Evolutionary conservation across 2,888 invertebrate species (phyloP).

Genomic region (Clusia tigrina): DNA sequence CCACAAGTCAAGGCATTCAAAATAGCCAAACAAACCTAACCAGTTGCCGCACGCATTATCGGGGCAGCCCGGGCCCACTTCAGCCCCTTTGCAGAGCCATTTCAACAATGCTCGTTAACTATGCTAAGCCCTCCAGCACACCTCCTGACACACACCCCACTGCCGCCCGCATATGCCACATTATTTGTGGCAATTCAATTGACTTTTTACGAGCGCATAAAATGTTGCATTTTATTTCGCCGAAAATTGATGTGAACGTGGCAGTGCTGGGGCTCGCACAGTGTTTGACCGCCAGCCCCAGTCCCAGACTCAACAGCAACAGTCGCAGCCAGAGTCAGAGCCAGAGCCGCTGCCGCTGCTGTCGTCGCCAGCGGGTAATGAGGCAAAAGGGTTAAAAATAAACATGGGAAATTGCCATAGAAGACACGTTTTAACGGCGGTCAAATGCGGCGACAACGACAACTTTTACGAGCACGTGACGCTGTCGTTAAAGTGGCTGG

Average conservation of each 20-base stretch:
- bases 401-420: neutral
- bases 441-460: neutral
- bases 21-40: slow-evolving; percentile 14
- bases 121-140: neutral
- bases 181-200: slow-evolving; percentile 50
- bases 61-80: neutral
- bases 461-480: slow-evolving; percentile 7
- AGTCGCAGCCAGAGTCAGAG: too few relatives aligned
- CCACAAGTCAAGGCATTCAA: slow-evolving; percentile 10
- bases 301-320: too few relatives aligned
- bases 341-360: neutral
- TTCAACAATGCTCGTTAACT: too few relatives aligned
- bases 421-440: neutral
- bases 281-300: too few relatives aligned
- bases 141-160: neutral
- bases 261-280: neutral
- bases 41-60: neutral
- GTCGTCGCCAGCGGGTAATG: neutral
- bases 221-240: slow-evolving; percentile 57
- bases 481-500: neutral
- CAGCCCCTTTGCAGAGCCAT: neutral
- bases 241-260: slow-evolving; percentile 30
- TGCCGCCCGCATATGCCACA: neutral
- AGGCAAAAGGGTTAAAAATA: slow-evolving; percentile 1
- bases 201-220: slow-evolving; percentile 60